phyloP scores from a whole-genome alignment of 1,140 invertebrate species.

The Aphis gossypii region DNA sequence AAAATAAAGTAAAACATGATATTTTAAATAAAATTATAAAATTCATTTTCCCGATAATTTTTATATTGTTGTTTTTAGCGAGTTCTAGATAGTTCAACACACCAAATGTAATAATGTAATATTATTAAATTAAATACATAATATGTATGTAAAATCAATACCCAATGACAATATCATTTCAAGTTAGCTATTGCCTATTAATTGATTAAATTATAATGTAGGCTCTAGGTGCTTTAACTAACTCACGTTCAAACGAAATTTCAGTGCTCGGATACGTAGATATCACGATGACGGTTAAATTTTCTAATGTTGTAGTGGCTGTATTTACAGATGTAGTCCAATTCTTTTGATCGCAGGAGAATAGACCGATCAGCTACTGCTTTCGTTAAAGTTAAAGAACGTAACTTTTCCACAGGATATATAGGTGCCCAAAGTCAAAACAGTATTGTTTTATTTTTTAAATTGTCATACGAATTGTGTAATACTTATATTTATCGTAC shows the following conservation, averaged over 20 bases:
- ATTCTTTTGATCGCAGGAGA: neutral
- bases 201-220: neutral
- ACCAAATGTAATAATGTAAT: too few relatives aligned
- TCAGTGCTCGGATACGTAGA: neutral
- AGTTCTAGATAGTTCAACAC: too few relatives aligned
- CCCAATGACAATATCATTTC: too few relatives aligned
- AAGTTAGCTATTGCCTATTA: too few relatives aligned
- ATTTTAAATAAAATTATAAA: too few relatives aligned
- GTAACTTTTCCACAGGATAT: neutral
- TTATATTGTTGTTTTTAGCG: too few relatives aligned
- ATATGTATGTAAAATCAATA: too few relatives aligned
- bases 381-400: neutral
- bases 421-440: neutral
- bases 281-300: neutral
- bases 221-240: neutral
- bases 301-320: neutral
- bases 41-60: too few relatives aligned
- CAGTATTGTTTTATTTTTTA: neutral
- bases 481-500: neutral
- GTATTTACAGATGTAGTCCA: too few relatives aligned
- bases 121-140: too few relatives aligned
- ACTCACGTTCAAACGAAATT: neutral
- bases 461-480: neutral
- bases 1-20: too few relatives aligned
- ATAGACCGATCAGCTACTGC: neutral